Evolutionary conservation across 1,140 invertebrate genomes (phyloP).

Genomic region (Philopotamus ludificatus): DNA sequence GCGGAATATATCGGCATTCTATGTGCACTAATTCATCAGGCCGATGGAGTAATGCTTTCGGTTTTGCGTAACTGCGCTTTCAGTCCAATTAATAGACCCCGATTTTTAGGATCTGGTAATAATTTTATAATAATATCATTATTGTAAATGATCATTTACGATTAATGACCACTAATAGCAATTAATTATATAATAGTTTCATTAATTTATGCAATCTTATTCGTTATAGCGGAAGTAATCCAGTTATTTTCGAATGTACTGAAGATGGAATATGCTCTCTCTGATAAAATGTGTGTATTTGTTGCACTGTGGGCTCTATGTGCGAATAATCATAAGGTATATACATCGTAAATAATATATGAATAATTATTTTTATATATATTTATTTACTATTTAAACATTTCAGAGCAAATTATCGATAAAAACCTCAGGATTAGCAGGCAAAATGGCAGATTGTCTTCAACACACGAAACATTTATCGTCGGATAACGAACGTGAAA

Average conservation of each 20-base stretch:
- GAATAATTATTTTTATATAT: too few relatives aligned
- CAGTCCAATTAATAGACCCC: slow-evolving; percentile 27
- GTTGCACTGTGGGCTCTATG: slow-evolving; percentile 34
- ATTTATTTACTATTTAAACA: slow-evolving; percentile 13
- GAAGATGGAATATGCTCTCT: background rate
- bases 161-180: background rate
- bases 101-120: slow-evolving; percentile 33
- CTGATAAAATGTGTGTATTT: slow-evolving; percentile 29
- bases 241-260: slow-evolving; percentile 33
- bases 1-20: slow-evolving; percentile 29
- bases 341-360: too few relatives aligned
- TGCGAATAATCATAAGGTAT: slow-evolving; percentile 37
- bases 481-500: slow-evolving; percentile 21
- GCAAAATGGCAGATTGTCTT: slow-evolving; percentile 28
- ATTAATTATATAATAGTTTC: background rate
- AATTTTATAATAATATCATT: slow-evolving; percentile 1
- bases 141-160: background rate
- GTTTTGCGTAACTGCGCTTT: slow-evolving; percentile 36
- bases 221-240: slow-evolving; percentile 34
- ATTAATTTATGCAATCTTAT: slow-evolving; percentile 12
- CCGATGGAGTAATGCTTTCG: slow-evolving; percentile 29
- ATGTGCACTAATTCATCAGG: slow-evolving; percentile 34
- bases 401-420: slow-evolving; percentile 38
- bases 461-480: slow-evolving; percentile 26
- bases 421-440: slow-evolving; percentile 22